phyloP scores from a whole-genome alignment of 2,797 vertebrate species.

The Acipenser transmontanus region DNA sequence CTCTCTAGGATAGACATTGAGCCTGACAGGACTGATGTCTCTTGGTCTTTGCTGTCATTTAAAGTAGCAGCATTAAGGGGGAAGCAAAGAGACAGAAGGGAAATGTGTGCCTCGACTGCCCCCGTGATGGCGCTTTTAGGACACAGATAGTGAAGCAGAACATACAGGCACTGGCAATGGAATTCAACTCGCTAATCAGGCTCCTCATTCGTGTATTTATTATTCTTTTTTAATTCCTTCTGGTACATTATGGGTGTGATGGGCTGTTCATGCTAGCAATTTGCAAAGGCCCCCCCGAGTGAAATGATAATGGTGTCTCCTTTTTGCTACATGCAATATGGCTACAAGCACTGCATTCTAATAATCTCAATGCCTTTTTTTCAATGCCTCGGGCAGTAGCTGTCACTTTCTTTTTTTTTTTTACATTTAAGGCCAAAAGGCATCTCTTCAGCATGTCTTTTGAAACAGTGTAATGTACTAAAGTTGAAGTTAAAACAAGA shows the following conservation, averaged over 20 bases:
- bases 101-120: conserved; percentile 49
- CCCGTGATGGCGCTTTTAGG: conserved; percentile 39
- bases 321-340: too few species aligned
- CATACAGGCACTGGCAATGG: background rate
- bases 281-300: too few species aligned
- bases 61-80: conserved; percentile 58
- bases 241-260: too few species aligned
- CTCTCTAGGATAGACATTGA: conserved; percentile 67
- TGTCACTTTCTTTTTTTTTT: too few species aligned
- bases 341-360: too few species aligned
- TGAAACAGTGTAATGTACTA: background rate
- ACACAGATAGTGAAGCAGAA: background rate
- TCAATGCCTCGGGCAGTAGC: too few species aligned
- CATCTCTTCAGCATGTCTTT: background rate
- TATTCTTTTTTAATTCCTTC: background rate
- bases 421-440: too few species aligned
- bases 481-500: conserved; percentile 7
- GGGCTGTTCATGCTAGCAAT: too few species aligned
- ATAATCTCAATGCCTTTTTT: too few species aligned
- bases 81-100: conserved; percentile 35
- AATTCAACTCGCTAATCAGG: background rate
- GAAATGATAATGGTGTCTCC: too few species aligned
- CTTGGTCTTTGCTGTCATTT: conserved; percentile 67
- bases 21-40: conserved; percentile 72
- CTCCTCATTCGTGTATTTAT: background rate